Evolutionary conservation across 2,888 invertebrate genomes (phyloP).

Genomic region (Cantharis flavilabris): DNA sequence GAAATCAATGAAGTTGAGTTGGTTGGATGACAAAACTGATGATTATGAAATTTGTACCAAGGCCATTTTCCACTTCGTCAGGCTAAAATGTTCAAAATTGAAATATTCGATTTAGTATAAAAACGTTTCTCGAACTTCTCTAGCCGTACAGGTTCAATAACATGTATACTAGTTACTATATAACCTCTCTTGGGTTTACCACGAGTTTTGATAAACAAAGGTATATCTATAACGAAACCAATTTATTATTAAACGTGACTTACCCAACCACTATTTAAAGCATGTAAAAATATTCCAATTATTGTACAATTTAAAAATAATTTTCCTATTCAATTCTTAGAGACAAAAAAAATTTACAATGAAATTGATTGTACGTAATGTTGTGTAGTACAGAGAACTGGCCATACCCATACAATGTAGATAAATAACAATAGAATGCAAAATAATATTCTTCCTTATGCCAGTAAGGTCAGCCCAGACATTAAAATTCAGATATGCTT

Average conservation of each 20-base stretch:
- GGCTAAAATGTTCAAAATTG: neutral
- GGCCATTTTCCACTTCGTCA: neutral
- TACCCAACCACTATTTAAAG: neutral
- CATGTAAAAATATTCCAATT: neutral
- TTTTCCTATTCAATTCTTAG: neutral
- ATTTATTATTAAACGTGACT: neutral
- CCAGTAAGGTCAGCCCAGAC: neutral
- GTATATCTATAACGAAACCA: neutral
- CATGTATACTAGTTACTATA: neutral
- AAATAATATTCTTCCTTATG: neutral
- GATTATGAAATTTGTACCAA: neutral
- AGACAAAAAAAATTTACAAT: neutral
- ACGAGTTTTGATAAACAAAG: neutral
- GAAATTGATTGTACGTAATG: too few relatives aligned
- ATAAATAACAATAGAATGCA: neutral
- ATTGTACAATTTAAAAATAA: neutral
- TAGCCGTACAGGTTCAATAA: neutral
- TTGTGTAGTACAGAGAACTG: too few relatives aligned
- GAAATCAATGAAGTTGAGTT: neutral
- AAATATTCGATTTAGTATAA: neutral
- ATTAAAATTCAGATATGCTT: neutral
- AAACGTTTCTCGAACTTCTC: neutral
- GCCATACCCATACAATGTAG: neutral
- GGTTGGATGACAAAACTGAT: neutral
- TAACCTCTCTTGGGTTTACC: neutral